phyloP scores from a whole-genome alignment of 2,797 vertebrate species.

The Rhinoraja longicauda region DNA sequence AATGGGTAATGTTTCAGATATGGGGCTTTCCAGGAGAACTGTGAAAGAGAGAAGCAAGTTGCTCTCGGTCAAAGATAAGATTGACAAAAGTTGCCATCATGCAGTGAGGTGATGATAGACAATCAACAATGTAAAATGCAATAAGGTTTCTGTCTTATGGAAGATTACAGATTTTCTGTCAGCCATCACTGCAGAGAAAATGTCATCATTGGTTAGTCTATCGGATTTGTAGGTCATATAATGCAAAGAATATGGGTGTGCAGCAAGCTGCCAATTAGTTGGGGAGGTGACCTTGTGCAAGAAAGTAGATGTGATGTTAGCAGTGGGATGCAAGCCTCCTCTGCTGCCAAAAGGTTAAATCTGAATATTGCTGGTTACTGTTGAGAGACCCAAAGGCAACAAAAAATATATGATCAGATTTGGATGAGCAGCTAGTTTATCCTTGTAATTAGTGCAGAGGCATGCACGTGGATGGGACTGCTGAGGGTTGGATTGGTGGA shows the following conservation, averaged over 20 bases:
- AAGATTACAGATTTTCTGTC: background rate
- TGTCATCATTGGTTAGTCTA: background rate
- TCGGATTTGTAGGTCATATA: background rate
- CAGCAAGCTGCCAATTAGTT: background rate
- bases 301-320: background rate
- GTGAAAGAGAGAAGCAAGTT: too few species aligned
- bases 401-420: background rate
- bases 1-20: too few species aligned
- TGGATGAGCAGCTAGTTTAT: background rate
- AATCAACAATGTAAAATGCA: background rate
- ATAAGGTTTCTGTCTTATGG: background rate
- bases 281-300: background rate
- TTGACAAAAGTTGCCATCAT: background rate
- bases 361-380: background rate
- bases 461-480: background rate
- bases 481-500: background rate
- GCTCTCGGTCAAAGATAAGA: background rate
- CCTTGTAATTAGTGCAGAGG: background rate
- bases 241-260: background rate
- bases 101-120: background rate
- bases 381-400: background rate
- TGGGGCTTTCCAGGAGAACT: too few species aligned
- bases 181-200: background rate
- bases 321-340: background rate
- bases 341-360: background rate